Conservation (phyloP, 2,888 invertebrate genomes). For the Desoria tigrina region DNA sequence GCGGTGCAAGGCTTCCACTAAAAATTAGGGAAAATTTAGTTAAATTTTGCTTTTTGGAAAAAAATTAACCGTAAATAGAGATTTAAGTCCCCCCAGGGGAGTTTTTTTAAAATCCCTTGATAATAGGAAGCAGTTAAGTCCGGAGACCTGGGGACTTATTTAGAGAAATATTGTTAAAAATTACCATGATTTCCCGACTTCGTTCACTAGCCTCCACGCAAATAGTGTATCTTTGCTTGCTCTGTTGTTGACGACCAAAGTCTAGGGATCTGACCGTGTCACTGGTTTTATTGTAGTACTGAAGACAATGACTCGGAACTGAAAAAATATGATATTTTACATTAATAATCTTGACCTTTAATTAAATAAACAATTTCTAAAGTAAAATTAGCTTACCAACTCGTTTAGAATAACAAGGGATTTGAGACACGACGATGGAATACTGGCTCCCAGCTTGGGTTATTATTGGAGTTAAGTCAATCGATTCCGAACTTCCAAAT, state of each 20-base stretch:
- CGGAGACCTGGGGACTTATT: too few species aligned
- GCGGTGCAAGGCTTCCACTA: conserved; percentile 25
- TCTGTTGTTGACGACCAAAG: conserved; percentile 27
- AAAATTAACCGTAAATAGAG: too few species aligned
- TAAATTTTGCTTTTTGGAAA: too few species aligned
- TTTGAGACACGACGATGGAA: conserved; percentile 25
- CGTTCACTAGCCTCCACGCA: conserved; percentile 26
- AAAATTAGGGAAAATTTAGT: background rate
- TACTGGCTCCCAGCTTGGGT: background rate
- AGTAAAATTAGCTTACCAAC: conserved; percentile 25
- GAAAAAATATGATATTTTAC: background rate
- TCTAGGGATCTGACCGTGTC: conserved; percentile 34
- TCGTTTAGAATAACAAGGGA: conserved; percentile 28
- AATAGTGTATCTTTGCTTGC: conserved; percentile 37
- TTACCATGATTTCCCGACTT: conserved; percentile 30
- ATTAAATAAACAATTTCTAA: too few species aligned
- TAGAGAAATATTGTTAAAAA: too few species aligned
- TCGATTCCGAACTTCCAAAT: conserved; percentile 30
- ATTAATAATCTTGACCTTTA: background rate
- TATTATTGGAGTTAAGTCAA: conserved; percentile 21
- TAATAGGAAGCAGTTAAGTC: too few species aligned
- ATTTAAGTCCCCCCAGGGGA: too few species aligned
- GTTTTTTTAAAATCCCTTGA: too few species aligned
- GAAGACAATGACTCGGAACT: conserved; percentile 41
- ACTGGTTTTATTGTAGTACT: conserved; percentile 27